Percentiles rank a stretch among this genome's conserved stretches.
These are phyloP conservation scores for Periparus ater DNA, from an alignment of 2,797 vertebrate species.

Conservation along the genomic window DNA sequence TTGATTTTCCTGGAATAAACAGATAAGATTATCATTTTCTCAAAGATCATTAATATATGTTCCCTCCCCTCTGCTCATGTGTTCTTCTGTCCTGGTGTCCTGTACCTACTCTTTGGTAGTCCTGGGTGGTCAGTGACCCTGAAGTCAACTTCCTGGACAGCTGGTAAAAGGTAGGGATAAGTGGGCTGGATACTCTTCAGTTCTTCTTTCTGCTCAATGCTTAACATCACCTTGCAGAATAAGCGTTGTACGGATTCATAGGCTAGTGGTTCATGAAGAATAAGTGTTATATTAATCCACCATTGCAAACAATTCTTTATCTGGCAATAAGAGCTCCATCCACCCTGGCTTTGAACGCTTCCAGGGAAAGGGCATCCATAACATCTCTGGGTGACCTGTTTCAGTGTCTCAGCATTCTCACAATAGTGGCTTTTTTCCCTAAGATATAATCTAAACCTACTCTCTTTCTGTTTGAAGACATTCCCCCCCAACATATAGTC, in stretches of 20 bases:
- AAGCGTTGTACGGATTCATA: background rate
- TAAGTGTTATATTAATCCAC: background rate
- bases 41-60: background rate
- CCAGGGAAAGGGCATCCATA: background rate
- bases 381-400: background rate
- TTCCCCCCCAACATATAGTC: background rate
- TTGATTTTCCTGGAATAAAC: background rate
- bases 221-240: background rate
- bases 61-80: background rate
- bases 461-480: background rate
- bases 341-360: background rate
- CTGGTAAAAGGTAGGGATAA: background rate
- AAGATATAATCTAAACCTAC: background rate
- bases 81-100: fast-evolving
- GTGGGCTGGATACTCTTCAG: background rate
- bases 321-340: background rate
- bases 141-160: background rate
- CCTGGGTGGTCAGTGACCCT: background rate
- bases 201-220: background rate
- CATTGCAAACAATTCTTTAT: background rate
- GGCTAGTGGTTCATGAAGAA: background rate
- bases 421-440: background rate
- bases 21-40: background rate
- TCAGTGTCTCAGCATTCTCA: background rate
- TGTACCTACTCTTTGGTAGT: background rate